These are phyloP conservation scores for Cybosia mesomella DNA, from an alignment of 2,888 invertebrate species.

Conservation along the genomic window DNA sequence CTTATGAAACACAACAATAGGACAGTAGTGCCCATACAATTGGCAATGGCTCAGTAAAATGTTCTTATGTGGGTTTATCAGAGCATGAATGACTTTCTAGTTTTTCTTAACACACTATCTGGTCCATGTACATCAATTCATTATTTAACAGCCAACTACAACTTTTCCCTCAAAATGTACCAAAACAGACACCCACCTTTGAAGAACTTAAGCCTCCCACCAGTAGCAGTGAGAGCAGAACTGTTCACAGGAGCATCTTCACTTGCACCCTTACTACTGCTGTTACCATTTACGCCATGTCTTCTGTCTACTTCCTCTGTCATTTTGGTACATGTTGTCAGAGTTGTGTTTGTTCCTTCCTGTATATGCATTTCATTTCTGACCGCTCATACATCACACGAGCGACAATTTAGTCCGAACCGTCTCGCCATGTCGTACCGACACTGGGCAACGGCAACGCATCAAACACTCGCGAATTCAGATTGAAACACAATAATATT, in stretches of 20 bases:
- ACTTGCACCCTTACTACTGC: conserved; percentile 85
- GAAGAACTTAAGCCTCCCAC: conserved; percentile 93
- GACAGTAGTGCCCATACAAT: conserved; percentile 77
- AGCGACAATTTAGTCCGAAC: conserved; percentile 81
- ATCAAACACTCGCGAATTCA: conserved; percentile 72
- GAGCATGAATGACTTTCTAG: conserved; percentile 87
- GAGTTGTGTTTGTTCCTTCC: conserved; percentile 88
- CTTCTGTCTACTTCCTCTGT: conserved; percentile 90
- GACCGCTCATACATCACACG: conserved; percentile 83
- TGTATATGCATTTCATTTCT: conserved; percentile 90
- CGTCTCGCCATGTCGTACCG: conserved; percentile 81
- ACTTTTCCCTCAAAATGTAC: conserved; percentile 18
- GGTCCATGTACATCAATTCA: conserved; percentile 39
- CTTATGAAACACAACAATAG: conserved; percentile 83
- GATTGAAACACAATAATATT: conserved; percentile 69
- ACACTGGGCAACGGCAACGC: conserved; percentile 69
- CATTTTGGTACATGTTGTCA: conserved; percentile 91
- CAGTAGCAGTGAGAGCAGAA: conserved; percentile 83
- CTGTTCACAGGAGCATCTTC: conserved; percentile 82
- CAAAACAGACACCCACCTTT: conserved; percentile 86
- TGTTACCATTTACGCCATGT: conserved; percentile 91
- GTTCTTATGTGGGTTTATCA: conserved; percentile 79
- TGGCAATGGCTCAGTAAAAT: conserved; percentile 74
- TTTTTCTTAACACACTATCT: conserved; percentile 62
- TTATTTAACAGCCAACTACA: conserved; percentile 25